Evolutionary conservation across 2,888 invertebrate genomes (phyloP), one percentile per base, ranked within the genome.

Genomic region (Elmis aenea): DNA sequence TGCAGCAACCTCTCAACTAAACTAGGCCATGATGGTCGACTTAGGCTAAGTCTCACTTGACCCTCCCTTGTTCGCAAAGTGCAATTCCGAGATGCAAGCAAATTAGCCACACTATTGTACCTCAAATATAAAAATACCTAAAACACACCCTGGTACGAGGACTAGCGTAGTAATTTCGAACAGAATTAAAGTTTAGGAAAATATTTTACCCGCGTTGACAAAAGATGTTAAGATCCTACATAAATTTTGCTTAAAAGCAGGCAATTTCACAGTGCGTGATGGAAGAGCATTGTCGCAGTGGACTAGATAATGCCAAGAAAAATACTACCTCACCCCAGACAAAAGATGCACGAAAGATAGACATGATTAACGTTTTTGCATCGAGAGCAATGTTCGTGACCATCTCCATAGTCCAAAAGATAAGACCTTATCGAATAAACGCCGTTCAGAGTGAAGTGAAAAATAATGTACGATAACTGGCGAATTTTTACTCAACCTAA

Each of bases 301-400:
- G 39, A 42, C 33, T 33, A 46, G 51, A 52, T 48, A 51, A 38
- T 45, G 44, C 42, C 40, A 38, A 46, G 50, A 53, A 50, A 48
- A 51, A 51, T 53, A 40, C 44, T 40, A 38, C 42, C 38, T 42
- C 35, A 37, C 37, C 33, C 32, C 44, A 48, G 45, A 52, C 50
- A 51, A 51, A 45, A 52, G 51, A 54, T 54, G 46, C 49, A 52
- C 51, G 51, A 46, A 35, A 39, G 54, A 53, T 52, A 50, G 30
- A 28, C 44, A 45, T 50, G 51, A 52, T 52, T 52, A 51, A 52
- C 47, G 38, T 30, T 45, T n/a, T 25, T 43, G 43, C 50, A 48
- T 42, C 28, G 35, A 40, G 33, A 42, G 26, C 25, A 32, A 21
- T 29, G 44, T 49, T 49, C 46, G 50, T 51, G 50, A 50, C 52